These are phyloP conservation scores for Apostichopus parvimensis DNA, from an alignment of 35 echinoderm and acorn worm genomes.

Conservation along the genomic window DNA sequence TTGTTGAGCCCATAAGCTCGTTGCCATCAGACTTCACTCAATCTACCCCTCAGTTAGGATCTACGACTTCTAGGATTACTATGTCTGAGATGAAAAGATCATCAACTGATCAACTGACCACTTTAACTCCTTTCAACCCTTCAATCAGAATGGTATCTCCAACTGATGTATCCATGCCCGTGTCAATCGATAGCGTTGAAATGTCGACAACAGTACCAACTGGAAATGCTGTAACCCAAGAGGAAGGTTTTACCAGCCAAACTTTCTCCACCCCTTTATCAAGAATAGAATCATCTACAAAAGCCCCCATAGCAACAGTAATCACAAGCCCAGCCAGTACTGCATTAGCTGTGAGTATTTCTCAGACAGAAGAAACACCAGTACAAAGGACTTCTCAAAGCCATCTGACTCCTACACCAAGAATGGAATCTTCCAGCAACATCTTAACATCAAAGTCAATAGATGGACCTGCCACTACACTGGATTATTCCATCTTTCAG, in stretches of 20 bases:
- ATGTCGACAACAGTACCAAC: neutral
- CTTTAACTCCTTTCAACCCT: neutral
- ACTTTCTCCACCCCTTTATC: too few relatives aligned
- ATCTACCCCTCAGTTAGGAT: neutral
- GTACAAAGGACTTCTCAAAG: neutral
- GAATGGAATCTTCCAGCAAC: neutral
- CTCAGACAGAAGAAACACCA: neutral
- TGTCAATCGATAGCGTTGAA: neutral
- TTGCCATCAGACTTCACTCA: neutral
- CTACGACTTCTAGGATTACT: neutral
- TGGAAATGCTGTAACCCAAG: neutral
- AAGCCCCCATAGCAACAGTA: too few relatives aligned
- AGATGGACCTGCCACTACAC: neutral
- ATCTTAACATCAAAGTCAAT: neutral
- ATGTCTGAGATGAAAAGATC: neutral
- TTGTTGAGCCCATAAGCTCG: neutral
- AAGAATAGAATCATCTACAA: too few relatives aligned
- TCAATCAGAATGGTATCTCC: neutral
- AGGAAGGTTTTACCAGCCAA: neutral
- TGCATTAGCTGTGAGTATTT: neutral
- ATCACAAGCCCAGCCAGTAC: too few relatives aligned
- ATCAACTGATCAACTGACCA: neutral
- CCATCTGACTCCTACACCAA: neutral
- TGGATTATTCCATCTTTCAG: neutral
- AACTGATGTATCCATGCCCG: neutral